Conservation (phyloP, 2,113 vertebrate species). For the Ondatra zibethicus region DNA sequence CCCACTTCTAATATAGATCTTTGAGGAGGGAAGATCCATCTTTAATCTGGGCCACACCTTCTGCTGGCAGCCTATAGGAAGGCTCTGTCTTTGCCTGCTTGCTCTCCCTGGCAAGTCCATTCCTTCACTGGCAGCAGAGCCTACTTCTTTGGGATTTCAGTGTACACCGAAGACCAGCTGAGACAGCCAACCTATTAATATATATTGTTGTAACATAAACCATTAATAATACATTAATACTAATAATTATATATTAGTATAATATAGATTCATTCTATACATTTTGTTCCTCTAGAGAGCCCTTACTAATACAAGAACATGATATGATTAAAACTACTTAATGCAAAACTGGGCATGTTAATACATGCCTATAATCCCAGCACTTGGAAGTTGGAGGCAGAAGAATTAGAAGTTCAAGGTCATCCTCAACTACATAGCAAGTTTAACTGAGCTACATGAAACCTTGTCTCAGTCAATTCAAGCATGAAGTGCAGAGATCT, state of each 20-base stretch:
- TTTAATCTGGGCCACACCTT: not conserved
- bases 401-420: not conserved
- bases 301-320: not conserved
- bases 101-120: not conserved
- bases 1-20: not conserved
- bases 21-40: not conserved
- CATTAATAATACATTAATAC: no score
- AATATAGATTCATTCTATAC: not conserved
- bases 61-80: not conserved
- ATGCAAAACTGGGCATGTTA: not conserved
- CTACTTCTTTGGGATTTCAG: not conserved
- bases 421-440: not conserved
- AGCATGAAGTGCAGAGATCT: not conserved
- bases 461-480: not conserved
- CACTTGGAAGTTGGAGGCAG: not conserved
- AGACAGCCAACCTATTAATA: not conserved
- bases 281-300: not conserved
- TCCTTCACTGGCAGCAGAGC: not conserved
- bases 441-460: not conserved
- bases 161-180: not conserved
- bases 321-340: not conserved
- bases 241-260: no score
- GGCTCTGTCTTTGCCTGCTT: not conserved
- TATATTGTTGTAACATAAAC: not conserved
- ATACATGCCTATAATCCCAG: not conserved